Evolutionary conservation across 2,888 invertebrate species (phyloP).

Genomic region (Netelia virgata): DNA sequence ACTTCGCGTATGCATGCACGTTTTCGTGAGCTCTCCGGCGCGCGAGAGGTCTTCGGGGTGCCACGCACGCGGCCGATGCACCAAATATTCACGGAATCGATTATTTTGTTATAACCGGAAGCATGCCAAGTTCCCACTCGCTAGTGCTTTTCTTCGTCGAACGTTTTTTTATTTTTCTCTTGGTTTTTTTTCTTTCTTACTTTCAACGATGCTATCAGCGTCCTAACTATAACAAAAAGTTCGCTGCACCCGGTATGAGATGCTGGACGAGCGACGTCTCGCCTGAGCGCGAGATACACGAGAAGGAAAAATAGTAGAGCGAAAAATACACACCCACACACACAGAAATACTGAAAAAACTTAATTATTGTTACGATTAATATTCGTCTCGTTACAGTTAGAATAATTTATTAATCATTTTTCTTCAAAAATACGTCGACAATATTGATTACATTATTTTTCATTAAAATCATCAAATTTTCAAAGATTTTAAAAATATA

Average conservation of each 20-base stretch:
- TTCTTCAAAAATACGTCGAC: too few relatives aligned
- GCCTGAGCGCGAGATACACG: too few relatives aligned
- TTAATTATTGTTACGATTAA: too few relatives aligned
- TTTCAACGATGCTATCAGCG: conserved; percentile 4
- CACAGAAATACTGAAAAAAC: background rate
- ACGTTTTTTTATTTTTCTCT: background rate
- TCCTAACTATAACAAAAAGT: conserved; percentile 17
- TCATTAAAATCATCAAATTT: too few relatives aligned
- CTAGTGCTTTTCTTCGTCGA: background rate
- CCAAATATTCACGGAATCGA: conserved; percentile 68
- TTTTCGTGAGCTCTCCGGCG: conserved; percentile 45
- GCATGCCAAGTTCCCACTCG: conserved; percentile 35
- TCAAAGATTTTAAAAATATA: too few relatives aligned
- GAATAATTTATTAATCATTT: too few relatives aligned
- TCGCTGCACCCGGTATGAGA: conserved; percentile 8
- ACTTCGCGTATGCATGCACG: conserved; percentile 50
- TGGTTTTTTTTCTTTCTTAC: background rate
- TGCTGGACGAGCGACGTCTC: background rate
- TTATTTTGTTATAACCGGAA: conserved; percentile 65
- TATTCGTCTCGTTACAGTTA: too few relatives aligned
- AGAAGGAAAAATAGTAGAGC: background rate
- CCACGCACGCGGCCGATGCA: conserved; percentile 60
- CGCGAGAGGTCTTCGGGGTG: conserved; percentile 33
- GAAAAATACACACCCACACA: too few relatives aligned
- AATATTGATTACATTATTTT: too few relatives aligned